Evolutionary conservation across 2,888 invertebrate species (phyloP), one percentile per base, ranked within the genome.

Genomic region (Diarsia dahlii): DNA sequence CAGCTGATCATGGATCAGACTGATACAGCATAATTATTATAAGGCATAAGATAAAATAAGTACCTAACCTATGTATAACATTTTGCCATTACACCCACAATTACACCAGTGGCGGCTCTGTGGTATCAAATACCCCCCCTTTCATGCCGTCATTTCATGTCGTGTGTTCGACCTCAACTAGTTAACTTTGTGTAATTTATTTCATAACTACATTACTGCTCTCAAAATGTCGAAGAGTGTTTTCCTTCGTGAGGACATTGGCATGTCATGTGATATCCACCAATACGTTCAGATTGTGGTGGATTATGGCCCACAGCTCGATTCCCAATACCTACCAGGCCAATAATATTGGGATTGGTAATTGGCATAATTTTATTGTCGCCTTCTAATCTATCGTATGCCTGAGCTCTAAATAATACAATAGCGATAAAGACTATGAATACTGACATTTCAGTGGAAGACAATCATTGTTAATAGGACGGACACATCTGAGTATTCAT

Each of bases 401-500:
- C n/a, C 66, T 48, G 65, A 72, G 23, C 23, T 48, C 23, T 69
- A 20, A 48, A 50, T 34, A 67, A 54, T 68, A 81, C 23, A 39
- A 46, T 2, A 56, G 8, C 13, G 18, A 67, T 62, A 80, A 3
- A 60, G 65, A 48, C 52, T 82, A 56, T 79, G 39, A 83, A 70
- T 74, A 80, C 84, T 80, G 71, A 71, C 28, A 1, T 71, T 68
- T 48, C 23, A 70, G 28, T 71, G 83, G 83, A 83, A 83, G 82
- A 83, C 82, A 73, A 45, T 58, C 15, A 52, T 78, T 52, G 34
- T 63, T 34, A 66, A 71, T 45, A 71, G 82, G 84, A 82, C 82
- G 84, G 81, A 85, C 54, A 76, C n/a, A 79, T 68, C 28, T 70
- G 80, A 87, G 82, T 82, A 85, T 81, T 78, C 2, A 63, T 76